These are phyloP conservation scores for Merops nubicus DNA, from an alignment of 2,113 vertebrate species.

Conservation along the genomic window DNA sequence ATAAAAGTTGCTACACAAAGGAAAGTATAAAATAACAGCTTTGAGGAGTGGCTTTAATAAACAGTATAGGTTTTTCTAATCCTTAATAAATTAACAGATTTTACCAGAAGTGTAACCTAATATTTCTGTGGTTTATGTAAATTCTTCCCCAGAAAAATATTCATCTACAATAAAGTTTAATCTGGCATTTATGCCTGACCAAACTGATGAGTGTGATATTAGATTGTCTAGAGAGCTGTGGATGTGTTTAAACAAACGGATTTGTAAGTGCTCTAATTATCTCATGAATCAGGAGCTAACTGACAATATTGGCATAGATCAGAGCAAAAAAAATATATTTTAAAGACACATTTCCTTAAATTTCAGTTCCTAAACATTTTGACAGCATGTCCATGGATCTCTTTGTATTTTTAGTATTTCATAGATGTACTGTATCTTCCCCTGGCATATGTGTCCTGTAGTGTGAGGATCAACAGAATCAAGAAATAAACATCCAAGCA, in stretches of 20 bases:
- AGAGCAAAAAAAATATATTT: background rate
- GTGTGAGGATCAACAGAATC: background rate
- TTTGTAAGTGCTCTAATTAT: background rate
- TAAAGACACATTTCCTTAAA: background rate
- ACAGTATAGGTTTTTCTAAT: background rate
- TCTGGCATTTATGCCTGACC: background rate
- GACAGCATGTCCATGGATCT: background rate
- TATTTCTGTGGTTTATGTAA: background rate
- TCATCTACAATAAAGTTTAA: background rate
- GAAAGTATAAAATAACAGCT: background rate
- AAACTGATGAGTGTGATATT: background rate
- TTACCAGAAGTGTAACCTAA: background rate
- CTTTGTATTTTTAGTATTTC: background rate
- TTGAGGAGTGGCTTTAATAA: background rate
- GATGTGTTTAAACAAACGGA: background rate
- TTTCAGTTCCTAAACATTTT: background rate
- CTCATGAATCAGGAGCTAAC: background rate
- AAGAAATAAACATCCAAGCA: slow-evolving; percentile 59
- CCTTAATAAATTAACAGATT: background rate
- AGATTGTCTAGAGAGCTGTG: background rate
- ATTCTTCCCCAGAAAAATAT: background rate
- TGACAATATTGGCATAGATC: background rate
- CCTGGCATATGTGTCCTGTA: background rate
- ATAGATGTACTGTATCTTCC: background rate
- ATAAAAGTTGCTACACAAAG: background rate